Evolutionary conservation across 2,797 vertebrate species (phyloP).

Genomic region (Coccyzus lansbergi): DNA sequence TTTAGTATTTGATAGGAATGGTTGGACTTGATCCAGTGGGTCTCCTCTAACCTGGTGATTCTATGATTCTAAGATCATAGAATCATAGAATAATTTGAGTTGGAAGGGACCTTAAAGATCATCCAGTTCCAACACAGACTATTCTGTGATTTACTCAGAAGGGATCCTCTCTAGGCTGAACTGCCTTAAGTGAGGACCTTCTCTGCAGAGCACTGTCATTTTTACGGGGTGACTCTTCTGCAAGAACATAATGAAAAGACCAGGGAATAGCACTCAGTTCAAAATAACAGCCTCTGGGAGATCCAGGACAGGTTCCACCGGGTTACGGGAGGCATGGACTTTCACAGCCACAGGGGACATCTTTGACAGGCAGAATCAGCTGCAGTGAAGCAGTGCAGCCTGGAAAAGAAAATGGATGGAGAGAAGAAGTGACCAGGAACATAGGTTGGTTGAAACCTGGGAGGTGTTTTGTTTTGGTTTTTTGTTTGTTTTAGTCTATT

Average conservation of each 20-base stretch:
- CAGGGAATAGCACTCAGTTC: not conserved
- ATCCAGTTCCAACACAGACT: too few species aligned
- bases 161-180: not conserved
- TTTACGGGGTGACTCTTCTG: not conserved
- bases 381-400: not conserved
- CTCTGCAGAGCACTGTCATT: not conserved
- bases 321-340: fast-evolving
- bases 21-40: too few species aligned
- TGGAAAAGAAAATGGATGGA: not conserved
- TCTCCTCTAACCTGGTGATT: too few species aligned
- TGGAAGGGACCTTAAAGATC: too few species aligned
- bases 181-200: not conserved
- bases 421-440: not conserved
- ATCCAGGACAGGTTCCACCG: not conserved
- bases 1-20: too few species aligned
- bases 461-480: too few species aligned
- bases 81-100: too few species aligned
- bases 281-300: not conserved
- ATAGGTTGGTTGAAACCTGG: not conserved
- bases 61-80: too few species aligned
- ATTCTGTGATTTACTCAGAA: not conserved
- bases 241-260: not conserved
- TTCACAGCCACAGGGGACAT: not conserved
- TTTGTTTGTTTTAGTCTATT: not conserved
- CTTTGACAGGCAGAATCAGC: not conserved